Conservation (phyloP, 2,888 invertebrate species). For the Diarsia dahlii region DNA sequence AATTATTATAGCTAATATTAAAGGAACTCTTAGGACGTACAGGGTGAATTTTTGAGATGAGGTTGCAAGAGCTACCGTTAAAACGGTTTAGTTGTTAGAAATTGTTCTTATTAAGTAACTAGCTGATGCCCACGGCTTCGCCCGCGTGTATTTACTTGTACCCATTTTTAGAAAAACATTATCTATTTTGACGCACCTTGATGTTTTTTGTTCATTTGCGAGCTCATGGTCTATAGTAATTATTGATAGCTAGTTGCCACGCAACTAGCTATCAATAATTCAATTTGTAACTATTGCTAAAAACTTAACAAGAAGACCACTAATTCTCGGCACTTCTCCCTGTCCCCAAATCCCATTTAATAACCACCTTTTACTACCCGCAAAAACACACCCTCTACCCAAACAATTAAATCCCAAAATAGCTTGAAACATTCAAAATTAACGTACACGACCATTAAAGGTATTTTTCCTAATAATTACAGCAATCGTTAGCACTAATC, state of each 20-base stretch:
- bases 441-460: slow-evolving; percentile 8
- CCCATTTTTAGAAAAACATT: too few species aligned
- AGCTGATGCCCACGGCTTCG: too few species aligned
- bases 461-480: slow-evolving; percentile 65
- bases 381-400: slow-evolving; percentile 10
- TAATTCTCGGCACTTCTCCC: too few species aligned
- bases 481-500: slow-evolving; percentile 62
- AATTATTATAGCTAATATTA: slow-evolving; percentile 20
- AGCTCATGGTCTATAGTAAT: too few species aligned
- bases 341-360: not conserved
- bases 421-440: slow-evolving; percentile 17
- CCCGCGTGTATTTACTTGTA: too few species aligned
- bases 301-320: not conserved
- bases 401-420: slow-evolving; percentile 18
- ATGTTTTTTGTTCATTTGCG: too few species aligned
- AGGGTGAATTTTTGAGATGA: not conserved
- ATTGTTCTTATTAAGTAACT: not conserved
- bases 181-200: too few species aligned
- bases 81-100: not conserved
- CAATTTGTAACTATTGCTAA: not conserved
- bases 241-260: too few species aligned
- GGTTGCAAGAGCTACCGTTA: not conserved
- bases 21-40: not conserved
- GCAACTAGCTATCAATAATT: not conserved
- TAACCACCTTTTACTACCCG: slow-evolving; percentile 10